A percentile compares a stretch with the other conserved stretches of the same genome.
These are phyloP conservation scores for Melanotaenia duboulayi DNA, from an alignment of 2,113 vertebrate genomes.

Conservation along the genomic window DNA sequence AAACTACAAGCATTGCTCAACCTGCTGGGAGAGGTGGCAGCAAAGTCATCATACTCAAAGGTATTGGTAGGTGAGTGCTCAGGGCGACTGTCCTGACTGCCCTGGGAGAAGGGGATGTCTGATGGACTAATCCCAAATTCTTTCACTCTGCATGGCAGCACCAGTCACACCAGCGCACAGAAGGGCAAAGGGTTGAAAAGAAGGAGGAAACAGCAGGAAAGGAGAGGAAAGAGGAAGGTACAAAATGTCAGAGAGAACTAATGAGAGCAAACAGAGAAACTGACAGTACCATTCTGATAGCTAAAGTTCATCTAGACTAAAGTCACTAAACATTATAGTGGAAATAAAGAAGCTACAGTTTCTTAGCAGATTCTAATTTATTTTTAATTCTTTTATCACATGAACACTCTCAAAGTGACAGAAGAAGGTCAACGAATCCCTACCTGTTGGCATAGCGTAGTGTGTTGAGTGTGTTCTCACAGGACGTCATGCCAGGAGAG, in stretches of 20 bases:
- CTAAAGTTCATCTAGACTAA: slow-evolving; percentile 6
- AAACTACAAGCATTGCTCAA: slow-evolving; percentile 79
- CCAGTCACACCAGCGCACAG: slow-evolving; percentile 73
- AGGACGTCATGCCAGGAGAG: slow-evolving; percentile 98
- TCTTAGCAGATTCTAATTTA: neutral
- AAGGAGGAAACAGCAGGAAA: slow-evolving; percentile 56
- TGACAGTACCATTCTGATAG: slow-evolving; percentile 1
- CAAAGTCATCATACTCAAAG: slow-evolving; percentile 95
- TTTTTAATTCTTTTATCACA: neutral
- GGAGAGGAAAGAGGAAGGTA: slow-evolving; percentile 45
- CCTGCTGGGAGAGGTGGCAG: slow-evolving; percentile 92
- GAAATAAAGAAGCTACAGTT: slow-evolving; percentile 8
- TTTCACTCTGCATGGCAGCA: slow-evolving; percentile 94
- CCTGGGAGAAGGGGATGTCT: slow-evolving; percentile 99
- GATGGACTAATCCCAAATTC: slow-evolving; percentile 99
- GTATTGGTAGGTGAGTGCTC: slow-evolving; percentile 96
- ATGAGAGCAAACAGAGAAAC: slow-evolving; percentile 43
- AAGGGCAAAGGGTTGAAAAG: slow-evolving; percentile 51
- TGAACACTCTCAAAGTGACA: neutral
- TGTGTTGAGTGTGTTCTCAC: slow-evolving; percentile 98
- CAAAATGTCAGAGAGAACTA: slow-evolving; percentile 66
- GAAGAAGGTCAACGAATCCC: slow-evolving; percentile 40
- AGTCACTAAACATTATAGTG: neutral
- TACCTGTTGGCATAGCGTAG: slow-evolving; percentile 99
- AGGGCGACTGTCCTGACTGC: slow-evolving; percentile 91